phyloP scores from a whole-genome alignment of 1,140 invertebrate species.

The Drusus annulatus region DNA sequence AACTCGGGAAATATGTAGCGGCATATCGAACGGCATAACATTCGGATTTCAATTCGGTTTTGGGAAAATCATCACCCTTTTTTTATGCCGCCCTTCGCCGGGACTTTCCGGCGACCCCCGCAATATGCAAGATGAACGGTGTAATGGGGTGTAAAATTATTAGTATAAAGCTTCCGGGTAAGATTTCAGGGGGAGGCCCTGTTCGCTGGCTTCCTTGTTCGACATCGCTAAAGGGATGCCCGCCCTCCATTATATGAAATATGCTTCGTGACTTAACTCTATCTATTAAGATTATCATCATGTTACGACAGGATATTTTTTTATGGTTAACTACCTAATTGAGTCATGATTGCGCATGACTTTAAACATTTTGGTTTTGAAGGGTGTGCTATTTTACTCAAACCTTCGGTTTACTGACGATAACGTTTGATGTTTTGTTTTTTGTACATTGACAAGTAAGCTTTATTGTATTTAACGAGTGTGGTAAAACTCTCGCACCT shows the following conservation, averaged over 20 bases:
- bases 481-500: too few species aligned
- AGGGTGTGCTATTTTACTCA: neutral
- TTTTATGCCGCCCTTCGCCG: conserved; percentile 47
- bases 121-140: conserved; percentile 59
- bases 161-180: conserved; percentile 56
- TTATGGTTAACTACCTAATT: conserved; percentile 19
- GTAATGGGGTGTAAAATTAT: conserved; percentile 60
- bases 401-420: neutral
- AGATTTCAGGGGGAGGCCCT: conserved; percentile 52
- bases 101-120: conserved; percentile 34
- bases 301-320: conserved; percentile 5
- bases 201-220: conserved; percentile 43
- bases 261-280: conserved; percentile 45
- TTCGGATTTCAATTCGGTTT: conserved; percentile 60
- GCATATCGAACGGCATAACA: conserved; percentile 59
- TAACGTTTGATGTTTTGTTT: too few species aligned
- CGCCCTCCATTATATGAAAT: conserved; percentile 46
- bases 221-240: conserved; percentile 42
- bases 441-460: too few species aligned
- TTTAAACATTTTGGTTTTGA: neutral
- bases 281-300: conserved; percentile 38
- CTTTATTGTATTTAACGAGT: too few species aligned
- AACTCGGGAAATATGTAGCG: conserved; percentile 59
- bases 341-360: conserved; percentile 13
- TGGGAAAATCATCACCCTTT: conserved; percentile 59